A percentile compares a stretch with the other conserved stretches of the same genome.
These are phyloP conservation scores for Simalia tracyae DNA, from an alignment of 2,797 vertebrate genomes.

Conservation along the genomic window DNA sequence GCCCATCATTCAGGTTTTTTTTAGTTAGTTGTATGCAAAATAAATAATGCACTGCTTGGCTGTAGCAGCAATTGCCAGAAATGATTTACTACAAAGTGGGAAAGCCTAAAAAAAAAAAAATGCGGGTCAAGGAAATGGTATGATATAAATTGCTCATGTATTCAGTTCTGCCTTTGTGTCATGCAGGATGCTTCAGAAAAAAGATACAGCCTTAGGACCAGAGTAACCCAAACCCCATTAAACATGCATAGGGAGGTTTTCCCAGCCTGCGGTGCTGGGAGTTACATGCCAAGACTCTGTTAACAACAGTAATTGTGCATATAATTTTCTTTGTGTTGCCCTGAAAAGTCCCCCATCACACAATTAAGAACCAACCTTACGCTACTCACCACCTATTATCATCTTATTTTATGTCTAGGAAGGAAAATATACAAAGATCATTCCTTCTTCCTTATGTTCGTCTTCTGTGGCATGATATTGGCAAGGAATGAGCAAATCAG, in stretches of 20 bases:
- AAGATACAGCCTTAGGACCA: conserved; percentile 69
- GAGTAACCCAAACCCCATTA: conserved; percentile 71
- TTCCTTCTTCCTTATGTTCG: not conserved
- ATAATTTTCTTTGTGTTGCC: conserved; percentile 67
- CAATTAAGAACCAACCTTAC: conserved; percentile 64
- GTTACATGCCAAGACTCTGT: conserved; percentile 71
- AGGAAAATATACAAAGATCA: conserved; percentile 2
- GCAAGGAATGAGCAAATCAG: not conserved
- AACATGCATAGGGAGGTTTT: conserved; percentile 72
- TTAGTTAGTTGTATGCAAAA: conserved; percentile 40
- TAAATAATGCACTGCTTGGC: conserved; percentile 32
- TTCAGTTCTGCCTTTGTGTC: conserved; percentile 62
- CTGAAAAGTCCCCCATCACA: conserved; percentile 68
- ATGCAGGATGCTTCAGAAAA: conserved; percentile 64
- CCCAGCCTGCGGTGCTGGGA: conserved; percentile 72
- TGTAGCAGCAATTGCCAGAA: conserved; percentile 40
- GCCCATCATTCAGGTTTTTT: conserved; percentile 42
- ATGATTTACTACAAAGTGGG: conserved; percentile 46
- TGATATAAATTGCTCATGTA: conserved; percentile 56
- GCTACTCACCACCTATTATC: conserved; percentile 55
- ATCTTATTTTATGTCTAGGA: conserved; percentile 21
- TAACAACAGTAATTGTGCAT: conserved; percentile 75
- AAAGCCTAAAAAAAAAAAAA: conserved; percentile 34
- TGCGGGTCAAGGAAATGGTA: conserved; percentile 55
- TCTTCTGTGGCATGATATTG: fast-evolving